Evolutionary conservation across 1,140 invertebrate genomes (phyloP).

Genomic region (Solen grandis): DNA sequence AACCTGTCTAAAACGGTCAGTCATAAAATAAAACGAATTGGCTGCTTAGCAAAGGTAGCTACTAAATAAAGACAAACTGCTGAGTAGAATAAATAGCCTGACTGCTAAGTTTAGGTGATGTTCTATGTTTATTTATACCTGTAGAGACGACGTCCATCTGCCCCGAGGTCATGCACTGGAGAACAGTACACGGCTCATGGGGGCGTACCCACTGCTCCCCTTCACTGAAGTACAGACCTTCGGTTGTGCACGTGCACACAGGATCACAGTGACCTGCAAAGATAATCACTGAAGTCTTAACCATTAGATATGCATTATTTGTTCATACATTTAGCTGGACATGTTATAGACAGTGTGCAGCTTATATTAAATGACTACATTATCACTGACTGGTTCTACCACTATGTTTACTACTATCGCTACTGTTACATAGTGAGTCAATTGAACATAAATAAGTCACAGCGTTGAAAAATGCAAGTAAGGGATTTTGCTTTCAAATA

Average conservation of each 20-base stretch:
- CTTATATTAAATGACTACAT: neutral
- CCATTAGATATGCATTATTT: neutral
- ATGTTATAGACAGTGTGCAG: neutral
- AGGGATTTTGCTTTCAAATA: too few relatives aligned
- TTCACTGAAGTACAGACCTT: constrained; percentile 42
- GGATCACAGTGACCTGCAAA: constrained; percentile 41
- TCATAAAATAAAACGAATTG: neutral
- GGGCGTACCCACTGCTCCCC: constrained; percentile 27
- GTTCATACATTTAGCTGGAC: neutral
- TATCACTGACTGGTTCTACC: neutral
- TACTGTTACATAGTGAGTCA: neutral
- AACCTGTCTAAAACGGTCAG: neutral
- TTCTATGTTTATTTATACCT: neutral
- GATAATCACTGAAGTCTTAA: too few relatives aligned
- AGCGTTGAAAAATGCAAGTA: too few relatives aligned
- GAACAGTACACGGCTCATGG: constrained; percentile 28
- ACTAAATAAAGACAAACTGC: too few relatives aligned
- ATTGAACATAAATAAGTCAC: neutral
- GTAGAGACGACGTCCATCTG: neutral
- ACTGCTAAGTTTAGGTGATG: neutral
- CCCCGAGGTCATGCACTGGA: constrained; percentile 9
- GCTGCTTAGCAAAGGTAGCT: too few relatives aligned
- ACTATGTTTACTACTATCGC: neutral
- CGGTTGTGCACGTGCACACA: constrained; percentile 26
- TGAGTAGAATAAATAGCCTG: neutral